Evolutionary conservation across 2,113 vertebrate species (phyloP).

Genomic region (Setophaga coronata): DNA sequence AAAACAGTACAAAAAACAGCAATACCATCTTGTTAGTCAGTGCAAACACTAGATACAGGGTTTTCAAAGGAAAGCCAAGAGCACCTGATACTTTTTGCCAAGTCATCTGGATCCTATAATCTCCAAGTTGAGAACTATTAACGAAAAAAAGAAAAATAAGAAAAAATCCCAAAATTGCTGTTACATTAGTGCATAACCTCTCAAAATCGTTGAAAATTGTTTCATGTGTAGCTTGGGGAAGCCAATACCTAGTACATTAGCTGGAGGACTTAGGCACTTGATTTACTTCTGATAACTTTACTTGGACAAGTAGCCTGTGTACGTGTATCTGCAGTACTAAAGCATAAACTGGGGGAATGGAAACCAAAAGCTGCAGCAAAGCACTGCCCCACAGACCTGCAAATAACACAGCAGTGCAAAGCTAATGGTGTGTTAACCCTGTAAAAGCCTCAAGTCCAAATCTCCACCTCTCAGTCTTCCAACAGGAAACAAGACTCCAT

Average conservation of each 20-base stretch:
- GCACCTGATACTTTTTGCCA: slow-evolving; percentile 81
- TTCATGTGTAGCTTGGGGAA: slow-evolving; percentile 70
- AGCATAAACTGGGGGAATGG: slow-evolving; percentile 60
- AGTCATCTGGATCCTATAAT: slow-evolving; percentile 75
- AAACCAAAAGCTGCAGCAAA: slow-evolving; percentile 72
- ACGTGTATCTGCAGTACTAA: slow-evolving; percentile 64
- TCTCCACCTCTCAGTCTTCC: slow-evolving; percentile 71
- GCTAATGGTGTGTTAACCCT: slow-evolving; percentile 74
- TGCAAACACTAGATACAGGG: slow-evolving; percentile 81
- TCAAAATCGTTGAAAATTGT: slow-evolving; percentile 62
- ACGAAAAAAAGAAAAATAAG: background rate
- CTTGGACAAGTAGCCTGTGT: slow-evolving; percentile 73
- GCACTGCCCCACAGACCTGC: slow-evolving; percentile 76
- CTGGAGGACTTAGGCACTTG: slow-evolving; percentile 81
- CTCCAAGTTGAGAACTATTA: slow-evolving; percentile 73
- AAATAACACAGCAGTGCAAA: slow-evolving; percentile 72
- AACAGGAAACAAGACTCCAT: slow-evolving; percentile 69
- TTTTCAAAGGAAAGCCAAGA: slow-evolving; percentile 79
- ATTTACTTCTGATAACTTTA: slow-evolving; percentile 73
- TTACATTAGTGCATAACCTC: slow-evolving; percentile 74
- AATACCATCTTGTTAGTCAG: slow-evolving; percentile 81
- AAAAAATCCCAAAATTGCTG: background rate
- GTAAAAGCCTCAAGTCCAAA: slow-evolving; percentile 77
- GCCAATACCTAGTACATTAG: slow-evolving; percentile 73
- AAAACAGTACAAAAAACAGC: slow-evolving; percentile 68